Base-by-base conservation (phyloP, 2,797 vertebrate species). In the Etheostoma nigrum region DNA sequence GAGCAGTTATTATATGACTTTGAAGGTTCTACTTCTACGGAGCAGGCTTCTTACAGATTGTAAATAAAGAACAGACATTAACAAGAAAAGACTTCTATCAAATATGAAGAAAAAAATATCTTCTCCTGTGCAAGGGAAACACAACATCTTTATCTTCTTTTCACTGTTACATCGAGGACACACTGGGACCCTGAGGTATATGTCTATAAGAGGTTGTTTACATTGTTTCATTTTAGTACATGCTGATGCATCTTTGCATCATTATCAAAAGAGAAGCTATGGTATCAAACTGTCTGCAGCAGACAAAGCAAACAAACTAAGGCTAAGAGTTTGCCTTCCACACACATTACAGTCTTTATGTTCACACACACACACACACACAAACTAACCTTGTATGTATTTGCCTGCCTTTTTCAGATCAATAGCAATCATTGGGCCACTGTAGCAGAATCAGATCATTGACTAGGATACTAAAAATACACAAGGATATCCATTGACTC, bases 381-480 rank as follows among this genome's bases (percentile, higher is more conserved):
- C 66, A 74, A 40, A 54, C 76, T 55, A 48, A 73, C 57, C 66
- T 60, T 61, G 69, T 33, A 63, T 82, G 73, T 74, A 81, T 87
- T 84, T 84, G 76, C 11, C 73, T 82, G 76, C 75, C 80, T 72
- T 74, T 89, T 86, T 57, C 74, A 67, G 82, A 94, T 94, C 92
- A 92, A 93, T 92, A 93, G 76, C 82, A 89, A 92, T 94, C 90
- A 92, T 78, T 66, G 72, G 63, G 76, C 71, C 81, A 84, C 80
- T 84, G 80, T 67, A 72, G 69, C 85, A 79, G 67, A 85, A 86
- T 85, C 83, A 84, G 81, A 84, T 63, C 71, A 88, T 91, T 67
- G 79, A 92, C 84, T 80, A 3, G 14, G 71, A 70, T 71, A 60
- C 87, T 91, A 87, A 87, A 91, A 92, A 90, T 90, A 92, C 57